These are phyloP conservation scores for Cottus gobio DNA, from an alignment of 2,113 vertebrate genomes.

Conservation along the genomic window DNA sequence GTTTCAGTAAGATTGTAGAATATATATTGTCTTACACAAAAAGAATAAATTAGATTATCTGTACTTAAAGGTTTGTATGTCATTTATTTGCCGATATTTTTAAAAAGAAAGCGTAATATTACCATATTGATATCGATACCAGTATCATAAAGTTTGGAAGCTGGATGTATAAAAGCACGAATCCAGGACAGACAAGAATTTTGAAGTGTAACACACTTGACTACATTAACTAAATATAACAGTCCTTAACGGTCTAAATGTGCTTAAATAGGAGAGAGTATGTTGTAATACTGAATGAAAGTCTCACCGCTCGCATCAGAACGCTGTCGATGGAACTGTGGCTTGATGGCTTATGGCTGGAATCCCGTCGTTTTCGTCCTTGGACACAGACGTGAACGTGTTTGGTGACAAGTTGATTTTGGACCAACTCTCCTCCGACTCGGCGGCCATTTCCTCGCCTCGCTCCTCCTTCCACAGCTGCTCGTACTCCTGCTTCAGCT, in stretches of 20 bases:
- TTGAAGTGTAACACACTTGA: neutral
- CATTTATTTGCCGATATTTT: neutral
- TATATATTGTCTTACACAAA: neutral
- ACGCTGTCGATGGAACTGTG: slow-evolving; percentile 51
- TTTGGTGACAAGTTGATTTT: neutral
- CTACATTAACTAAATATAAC: neutral
- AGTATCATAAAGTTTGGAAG: neutral
- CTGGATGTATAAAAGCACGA: neutral
- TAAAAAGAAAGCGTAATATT: neutral
- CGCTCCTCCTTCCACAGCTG: slow-evolving; percentile 82
- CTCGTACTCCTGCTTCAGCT: slow-evolving; percentile 90
- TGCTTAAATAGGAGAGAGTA: neutral
- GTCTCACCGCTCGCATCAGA: slow-evolving; percentile 27
- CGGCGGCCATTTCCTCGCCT: slow-evolving; percentile 51
- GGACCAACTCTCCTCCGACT: slow-evolving; percentile 35
- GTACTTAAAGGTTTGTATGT: neutral
- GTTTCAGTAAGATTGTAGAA: neutral
- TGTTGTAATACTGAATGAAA: no score
- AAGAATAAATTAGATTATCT: neutral
- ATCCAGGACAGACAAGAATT: neutral
- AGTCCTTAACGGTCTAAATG: slow-evolving; percentile 18
- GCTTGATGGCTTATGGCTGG: neutral
- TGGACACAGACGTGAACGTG: neutral
- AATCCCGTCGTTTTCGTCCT: neutral
- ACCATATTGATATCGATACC: no score